Conservation (phyloP, 2,797 vertebrate species). For the Danio aesculapii region DNA sequence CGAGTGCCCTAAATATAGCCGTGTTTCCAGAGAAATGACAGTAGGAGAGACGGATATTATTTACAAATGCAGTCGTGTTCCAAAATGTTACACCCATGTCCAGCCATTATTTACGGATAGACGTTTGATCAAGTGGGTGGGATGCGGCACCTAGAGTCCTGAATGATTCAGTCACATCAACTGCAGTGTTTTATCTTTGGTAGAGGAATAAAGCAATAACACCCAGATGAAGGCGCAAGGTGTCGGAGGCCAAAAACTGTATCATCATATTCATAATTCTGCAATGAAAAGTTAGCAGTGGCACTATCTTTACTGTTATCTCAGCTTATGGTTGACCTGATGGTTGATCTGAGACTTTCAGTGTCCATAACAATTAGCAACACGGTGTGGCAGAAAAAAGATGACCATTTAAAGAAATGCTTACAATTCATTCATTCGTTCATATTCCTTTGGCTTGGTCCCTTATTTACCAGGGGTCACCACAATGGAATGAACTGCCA, state of each 20-base stretch:
- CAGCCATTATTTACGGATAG: conserved; percentile 25
- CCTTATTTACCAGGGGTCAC: too few species aligned
- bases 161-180: background rate
- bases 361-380: background rate
- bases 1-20: conserved; percentile 51
- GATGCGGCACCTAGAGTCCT: conserved; percentile 8
- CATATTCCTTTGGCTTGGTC: too few species aligned
- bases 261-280: background rate
- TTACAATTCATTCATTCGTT: too few species aligned
- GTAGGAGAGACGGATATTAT: conserved; percentile 34
- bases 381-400: background rate
- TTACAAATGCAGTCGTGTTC: conserved; percentile 43
- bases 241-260: background rate
- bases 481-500: too few species aligned
- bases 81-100: conserved; percentile 18
- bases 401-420: too few species aligned
- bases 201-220: background rate
- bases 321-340: background rate
- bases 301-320: background rate
- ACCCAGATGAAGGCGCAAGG: conserved; percentile 3
- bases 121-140: conserved; percentile 32
- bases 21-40: conserved; percentile 36
- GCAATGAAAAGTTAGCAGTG: background rate
- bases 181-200: background rate
- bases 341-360: background rate